Base-by-base conservation (phyloP, 2,888 invertebrate species). In the Craniophora ligustri region DNA sequence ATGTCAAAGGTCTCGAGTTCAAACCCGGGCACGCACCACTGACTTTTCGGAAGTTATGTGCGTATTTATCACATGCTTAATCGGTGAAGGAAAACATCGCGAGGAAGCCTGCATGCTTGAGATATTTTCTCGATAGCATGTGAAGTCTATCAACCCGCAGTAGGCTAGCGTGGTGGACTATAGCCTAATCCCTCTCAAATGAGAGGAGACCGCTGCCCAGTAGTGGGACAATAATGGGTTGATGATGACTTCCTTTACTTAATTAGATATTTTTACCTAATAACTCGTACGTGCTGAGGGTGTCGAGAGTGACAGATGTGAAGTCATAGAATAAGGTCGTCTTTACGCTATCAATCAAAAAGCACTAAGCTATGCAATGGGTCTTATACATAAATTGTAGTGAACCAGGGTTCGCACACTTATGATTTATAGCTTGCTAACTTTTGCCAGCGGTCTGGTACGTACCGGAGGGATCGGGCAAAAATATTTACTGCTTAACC, bases 341-440 rank as follows among this genome's bases (percentile, higher is more conserved):
- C 36, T 48, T 31, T 18, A 44, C 15, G 54, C 53, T 70, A 69
- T 69, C 63, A 62, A 70, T 69, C 70, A 69, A 59, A 54, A 14
- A 51, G 41, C 36, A 40, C 45, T 58, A 62, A 62, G 63, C 55
- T 49, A 58, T 49, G 46, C 60, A 41, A 45, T 65, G 57, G 48
- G 36, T 15, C 35, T 40, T 41, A 56, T 49, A 66, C 53, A 70
- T 70, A 69, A 56, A 59, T 59, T 58, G 69, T 66, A 48, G 34
- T 16, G 36, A 40, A 28, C 19, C 39, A 16, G 45, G 55, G 58
- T 54, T 41, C 36, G 47, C 44, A 59, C 30, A 61, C 39, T 44
- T 53, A 56, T 66, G 66, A 69, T 69, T 66, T 70, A 69, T 69
- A 67, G 56, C 56, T 66, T 15, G 40, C 56, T 51, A 67, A 70